Evolutionary conservation across 1,140 invertebrate genomes (phyloP), one percentile per base, ranked within the genome.

Genomic region (Doryteuthis pealeii): DNA sequence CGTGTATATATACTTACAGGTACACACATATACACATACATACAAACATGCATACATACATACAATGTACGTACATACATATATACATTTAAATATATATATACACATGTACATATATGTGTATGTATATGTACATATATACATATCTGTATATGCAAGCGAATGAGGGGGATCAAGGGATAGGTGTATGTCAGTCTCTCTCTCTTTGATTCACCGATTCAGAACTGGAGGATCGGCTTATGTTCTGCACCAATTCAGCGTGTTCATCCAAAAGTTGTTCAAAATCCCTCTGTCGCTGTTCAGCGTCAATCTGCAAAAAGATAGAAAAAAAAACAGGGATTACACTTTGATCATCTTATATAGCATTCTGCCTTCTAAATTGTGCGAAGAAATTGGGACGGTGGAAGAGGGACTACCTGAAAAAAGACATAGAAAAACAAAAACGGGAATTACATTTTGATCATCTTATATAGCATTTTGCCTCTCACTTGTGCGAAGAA

Each of bases 171-270:
- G 22, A 62, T 62, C 18, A 62, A 14, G 22, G 26, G 54, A 62
- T 28, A 22, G 26, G 18, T 62, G 54, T 62, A 8, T 62, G 54
- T 68, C 66, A 68, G 66, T 68, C 66, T 32, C 66, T 31, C 31
- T 32, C 66, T 32, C 66, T 26, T 33, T 68, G 66, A 22, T 33
- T 68, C 18, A 68, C 32, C 8, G 66, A 68, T 31, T 81, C 80
- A n/a, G 80, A 74, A 70, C 80, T 81, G 65, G 81, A 76, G 22
- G 80, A 78, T 15, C 80, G 73, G 58, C 81, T 79, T 32, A 84
- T 84, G 73, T 84, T 81, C 73, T 84, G 81, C 12, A 84, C 83
- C 54, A 84, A 77, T 74, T 83, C 83, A 68, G 80, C 80, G 76
- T 84, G 83, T 74, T 84, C 83, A 75, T 79, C 77, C 45, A 84